Conservation (phyloP, 2,113 vertebrate genomes). For the Bambusicola thoracicus region DNA sequence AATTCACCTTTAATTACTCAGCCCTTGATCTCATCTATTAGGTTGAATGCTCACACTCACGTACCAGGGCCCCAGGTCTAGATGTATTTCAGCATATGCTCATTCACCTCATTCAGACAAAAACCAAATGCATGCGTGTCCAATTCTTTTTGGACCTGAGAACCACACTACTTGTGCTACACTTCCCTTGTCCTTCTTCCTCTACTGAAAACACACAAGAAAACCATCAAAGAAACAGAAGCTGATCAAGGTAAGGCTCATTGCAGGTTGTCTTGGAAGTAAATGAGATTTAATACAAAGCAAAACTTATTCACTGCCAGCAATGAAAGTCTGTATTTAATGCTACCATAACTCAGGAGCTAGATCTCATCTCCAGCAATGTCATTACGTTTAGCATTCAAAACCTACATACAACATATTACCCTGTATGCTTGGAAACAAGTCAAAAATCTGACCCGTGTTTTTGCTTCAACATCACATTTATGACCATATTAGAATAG, state of each 20-base stretch:
- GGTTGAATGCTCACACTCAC: not conserved
- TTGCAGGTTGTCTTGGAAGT: not conserved
- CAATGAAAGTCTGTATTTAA: conserved; percentile 42
- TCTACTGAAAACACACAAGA: not conserved
- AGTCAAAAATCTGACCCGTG: conserved; percentile 22
- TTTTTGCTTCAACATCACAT: conserved; percentile 5
- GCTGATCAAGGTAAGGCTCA: not conserved
- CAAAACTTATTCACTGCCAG: conserved; percentile 33
- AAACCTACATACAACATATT: conserved; percentile 27
- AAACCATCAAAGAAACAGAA: not conserved
- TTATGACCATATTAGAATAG: not conserved
- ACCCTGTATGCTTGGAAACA: conserved; percentile 34
- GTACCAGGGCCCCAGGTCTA: not conserved
- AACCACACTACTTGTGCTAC: not conserved
- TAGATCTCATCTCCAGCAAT: conserved; percentile 27
- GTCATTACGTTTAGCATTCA: conserved; percentile 9
- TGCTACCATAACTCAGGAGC: conserved; percentile 1
- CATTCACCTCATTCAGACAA: accelerated
- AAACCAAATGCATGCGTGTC: not conserved
- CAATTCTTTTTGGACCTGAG: not conserved
- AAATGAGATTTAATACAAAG: not conserved
- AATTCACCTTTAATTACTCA: not conserved
- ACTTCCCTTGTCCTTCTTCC: not conserved
- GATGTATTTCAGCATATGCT: not conserved
- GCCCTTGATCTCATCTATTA: not conserved